Evolutionary conservation across 2,888 invertebrate species (phyloP).

Genomic region (Heteromyza rotundicornis): DNA sequence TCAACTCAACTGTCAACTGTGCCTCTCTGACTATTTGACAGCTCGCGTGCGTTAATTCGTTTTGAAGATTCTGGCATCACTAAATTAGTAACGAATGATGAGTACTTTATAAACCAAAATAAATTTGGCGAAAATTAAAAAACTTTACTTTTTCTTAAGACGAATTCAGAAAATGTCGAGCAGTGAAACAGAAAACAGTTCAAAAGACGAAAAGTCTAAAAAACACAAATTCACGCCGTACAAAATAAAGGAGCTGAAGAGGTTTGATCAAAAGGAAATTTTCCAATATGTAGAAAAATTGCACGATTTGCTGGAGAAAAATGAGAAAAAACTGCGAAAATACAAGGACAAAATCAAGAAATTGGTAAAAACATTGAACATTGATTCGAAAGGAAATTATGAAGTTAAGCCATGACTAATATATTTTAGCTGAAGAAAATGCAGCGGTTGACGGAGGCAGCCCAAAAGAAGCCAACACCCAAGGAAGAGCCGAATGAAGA

Average conservation of each 20-base stretch:
- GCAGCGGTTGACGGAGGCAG: neutral
- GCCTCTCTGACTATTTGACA: too few relatives aligned
- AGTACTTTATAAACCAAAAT: too few relatives aligned
- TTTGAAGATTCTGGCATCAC: too few relatives aligned
- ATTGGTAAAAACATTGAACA: too few relatives aligned
- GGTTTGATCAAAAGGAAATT: constrained; percentile 35
- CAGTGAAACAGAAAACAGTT: constrained; percentile 1
- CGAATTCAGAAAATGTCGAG: neutral
- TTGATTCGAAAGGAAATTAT: too few relatives aligned
- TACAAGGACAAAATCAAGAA: constrained; percentile 67
- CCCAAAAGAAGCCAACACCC: neutral
- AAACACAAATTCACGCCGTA: too few relatives aligned
- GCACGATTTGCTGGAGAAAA: constrained; percentile 56
- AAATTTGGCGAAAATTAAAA: too few relatives aligned
- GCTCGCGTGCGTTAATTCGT: too few relatives aligned
- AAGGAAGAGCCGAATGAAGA: neutral
- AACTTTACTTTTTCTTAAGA: neutral
- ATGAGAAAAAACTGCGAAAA: constrained; percentile 67
- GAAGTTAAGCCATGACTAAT: too few relatives aligned
- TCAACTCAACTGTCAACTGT: too few relatives aligned
- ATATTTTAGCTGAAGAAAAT: neutral
- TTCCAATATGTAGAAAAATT: constrained; percentile 51
- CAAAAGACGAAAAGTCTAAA: too few relatives aligned
- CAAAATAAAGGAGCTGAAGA: constrained; percentile 23
- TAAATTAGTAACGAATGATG: too few relatives aligned